A percentile compares a stretch with the other conserved stretches of the same genome.
Conservation (phyloP, 1,140 invertebrate species). For the Neodiprion lecontei region DNA sequence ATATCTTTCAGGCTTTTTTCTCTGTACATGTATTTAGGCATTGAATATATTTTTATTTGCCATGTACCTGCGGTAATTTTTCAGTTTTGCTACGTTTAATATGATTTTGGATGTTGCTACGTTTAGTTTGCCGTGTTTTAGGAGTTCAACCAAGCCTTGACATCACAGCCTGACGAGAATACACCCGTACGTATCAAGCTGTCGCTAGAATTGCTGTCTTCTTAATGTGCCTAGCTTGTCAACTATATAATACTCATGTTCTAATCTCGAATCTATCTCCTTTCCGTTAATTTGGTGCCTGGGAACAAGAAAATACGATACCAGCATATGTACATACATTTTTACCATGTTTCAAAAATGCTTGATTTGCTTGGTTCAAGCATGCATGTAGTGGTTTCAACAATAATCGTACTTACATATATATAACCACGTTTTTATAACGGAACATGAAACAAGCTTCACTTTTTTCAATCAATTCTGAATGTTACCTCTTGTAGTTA, state of each 20-base stretch:
- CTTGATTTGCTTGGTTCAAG: neutral
- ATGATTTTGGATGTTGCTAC: constrained; percentile 46
- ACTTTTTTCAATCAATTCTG: neutral
- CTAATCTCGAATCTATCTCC: neutral
- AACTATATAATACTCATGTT: neutral
- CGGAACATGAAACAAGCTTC: too few relatives aligned
- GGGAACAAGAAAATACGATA: neutral
- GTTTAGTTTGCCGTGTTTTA: constrained; percentile 61
- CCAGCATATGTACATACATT: neutral
- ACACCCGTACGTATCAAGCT: constrained; percentile 58
- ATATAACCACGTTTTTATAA: too few relatives aligned
- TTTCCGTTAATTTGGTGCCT: neutral
- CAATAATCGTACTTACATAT: too few relatives aligned
- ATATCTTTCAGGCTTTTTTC: neutral
- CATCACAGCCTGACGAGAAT: constrained; percentile 49
- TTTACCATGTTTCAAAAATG: neutral
- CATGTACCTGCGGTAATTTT: neutral
- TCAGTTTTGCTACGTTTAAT: neutral
- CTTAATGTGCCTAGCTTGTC: neutral
- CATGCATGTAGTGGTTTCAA: neutral
- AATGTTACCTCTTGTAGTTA: neutral
- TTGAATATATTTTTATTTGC: constrained; percentile 17
- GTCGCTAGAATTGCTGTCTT: neutral
- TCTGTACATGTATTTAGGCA: neutral
- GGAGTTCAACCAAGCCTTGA: constrained; percentile 45